phyloP scores from a whole-genome alignment of 1,140 invertebrate genomes.

The Aphelenchoides avenae region DNA sequence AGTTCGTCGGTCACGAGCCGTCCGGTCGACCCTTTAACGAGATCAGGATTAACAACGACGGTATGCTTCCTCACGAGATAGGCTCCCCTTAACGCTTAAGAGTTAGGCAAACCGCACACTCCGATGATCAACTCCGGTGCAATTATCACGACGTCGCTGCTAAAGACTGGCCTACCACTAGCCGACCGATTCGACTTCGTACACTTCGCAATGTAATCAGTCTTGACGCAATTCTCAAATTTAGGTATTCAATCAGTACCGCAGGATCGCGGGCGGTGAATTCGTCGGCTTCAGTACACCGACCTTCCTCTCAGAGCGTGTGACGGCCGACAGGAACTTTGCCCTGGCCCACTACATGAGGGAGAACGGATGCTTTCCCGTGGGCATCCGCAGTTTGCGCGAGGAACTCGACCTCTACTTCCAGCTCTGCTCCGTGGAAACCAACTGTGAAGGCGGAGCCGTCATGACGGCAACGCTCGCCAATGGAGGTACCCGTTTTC shows the following conservation, averaged over 20 bases:
- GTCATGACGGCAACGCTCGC: slow-evolving; percentile 91
- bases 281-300: slow-evolving; percentile 36
- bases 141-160: slow-evolving; percentile 80
- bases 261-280: slow-evolving; percentile 22
- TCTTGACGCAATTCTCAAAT: slow-evolving; percentile 18
- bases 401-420: slow-evolving; percentile 97
- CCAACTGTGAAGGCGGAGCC: slow-evolving; percentile 80
- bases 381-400: slow-evolving; percentile 58
- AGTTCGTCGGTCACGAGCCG: slow-evolving; percentile 77
- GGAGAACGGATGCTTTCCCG: slow-evolving; percentile 68
- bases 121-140: slow-evolving; percentile 98
- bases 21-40: slow-evolving; percentile 93
- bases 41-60: slow-evolving; percentile 83
- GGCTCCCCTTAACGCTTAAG: no score
- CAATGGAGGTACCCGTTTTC: slow-evolving; percentile 70
- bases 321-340: slow-evolving; percentile 92
- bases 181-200: slow-evolving; percentile 56
- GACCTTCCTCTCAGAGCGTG: slow-evolving; percentile 79
- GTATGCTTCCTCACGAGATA: slow-evolving; percentile 64
- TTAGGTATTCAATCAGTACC: slow-evolving; percentile 20
- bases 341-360: slow-evolving; percentile 95
- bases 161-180: slow-evolving; percentile 65
- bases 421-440: slow-evolving; percentile 90
- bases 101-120: slow-evolving; percentile 88
- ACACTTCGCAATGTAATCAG: slow-evolving; percentile 14